A percentile compares a stretch with the other conserved stretches of the same genome.
These are phyloP conservation scores for Ptychochromis oligacanthus DNA, from an alignment of 2,113 vertebrate genomes.

Conservation along the genomic window DNA sequence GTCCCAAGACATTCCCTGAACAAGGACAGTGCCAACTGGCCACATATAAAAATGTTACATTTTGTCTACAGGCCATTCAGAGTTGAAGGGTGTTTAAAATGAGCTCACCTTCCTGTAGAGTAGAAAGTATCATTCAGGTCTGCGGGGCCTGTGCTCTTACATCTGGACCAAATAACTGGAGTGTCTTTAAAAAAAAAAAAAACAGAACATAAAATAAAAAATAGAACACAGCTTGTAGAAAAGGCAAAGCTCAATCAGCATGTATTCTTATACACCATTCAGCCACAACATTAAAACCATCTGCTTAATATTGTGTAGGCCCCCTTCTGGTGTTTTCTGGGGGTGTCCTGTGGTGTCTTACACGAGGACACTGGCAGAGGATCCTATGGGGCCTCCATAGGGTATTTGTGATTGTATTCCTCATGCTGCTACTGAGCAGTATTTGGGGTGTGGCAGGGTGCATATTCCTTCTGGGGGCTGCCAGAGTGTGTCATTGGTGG, in stretches of 20 bases:
- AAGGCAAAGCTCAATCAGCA: not conserved
- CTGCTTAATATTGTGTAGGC: not conserved
- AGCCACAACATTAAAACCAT: not conserved
- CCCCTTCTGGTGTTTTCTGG: not conserved
- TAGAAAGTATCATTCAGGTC: not conserved
- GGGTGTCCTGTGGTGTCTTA: not conserved
- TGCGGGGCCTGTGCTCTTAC: slow-evolving; percentile 20
- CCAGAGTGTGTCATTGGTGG: no score
- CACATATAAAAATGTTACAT: no score
- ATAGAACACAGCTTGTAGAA: not conserved
- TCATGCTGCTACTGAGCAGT: no score
- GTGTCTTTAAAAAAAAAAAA: not conserved
- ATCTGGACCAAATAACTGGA: not conserved
- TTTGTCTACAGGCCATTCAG: not conserved
- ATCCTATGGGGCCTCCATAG: no score
- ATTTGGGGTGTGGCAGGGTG: no score
- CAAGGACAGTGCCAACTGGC: no score
- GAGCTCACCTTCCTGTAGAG: slow-evolving; percentile 23
- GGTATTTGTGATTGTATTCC: no score
- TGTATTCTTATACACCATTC: not conserved
- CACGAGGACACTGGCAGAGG: not conserved
- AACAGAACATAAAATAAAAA: not conserved
- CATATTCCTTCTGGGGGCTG: no score
- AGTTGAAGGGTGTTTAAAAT: not conserved
- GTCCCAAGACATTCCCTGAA: no score